Conservation (phyloP, 1,140 invertebrate genomes). For the Ridgeia piscesae region DNA sequence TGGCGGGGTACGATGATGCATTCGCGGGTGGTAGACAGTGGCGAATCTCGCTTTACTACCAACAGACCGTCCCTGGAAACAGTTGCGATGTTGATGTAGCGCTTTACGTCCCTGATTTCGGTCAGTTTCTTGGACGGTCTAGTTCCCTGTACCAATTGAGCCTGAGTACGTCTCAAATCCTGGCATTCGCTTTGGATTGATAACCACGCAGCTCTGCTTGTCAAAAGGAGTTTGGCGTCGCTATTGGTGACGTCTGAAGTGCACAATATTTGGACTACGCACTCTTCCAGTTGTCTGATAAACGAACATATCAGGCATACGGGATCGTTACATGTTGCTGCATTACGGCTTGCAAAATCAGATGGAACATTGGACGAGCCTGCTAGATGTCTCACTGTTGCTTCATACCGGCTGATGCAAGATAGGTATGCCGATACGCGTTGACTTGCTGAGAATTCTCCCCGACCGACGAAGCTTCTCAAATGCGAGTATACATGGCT, state of each 20-base stretch:
- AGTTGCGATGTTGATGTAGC: background rate
- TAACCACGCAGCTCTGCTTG: background rate
- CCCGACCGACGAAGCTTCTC: background rate
- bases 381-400: no score
- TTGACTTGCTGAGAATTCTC: background rate
- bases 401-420: background rate
- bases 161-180: background rate
- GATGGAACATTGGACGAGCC: background rate
- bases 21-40: no score
- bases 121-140: no score
- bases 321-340: no score
- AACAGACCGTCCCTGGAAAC: background rate
- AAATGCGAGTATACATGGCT: constrained; percentile 4
- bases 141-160: background rate
- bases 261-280: background rate
- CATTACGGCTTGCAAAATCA: background rate
- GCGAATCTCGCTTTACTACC: background rate
- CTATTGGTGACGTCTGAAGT: background rate
- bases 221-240: background rate
- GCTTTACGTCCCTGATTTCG: background rate
- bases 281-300: background rate
- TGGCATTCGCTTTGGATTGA: background rate
- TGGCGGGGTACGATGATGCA: no score
- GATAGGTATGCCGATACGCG: background rate
- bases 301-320: background rate